A percentile compares a stretch with the other conserved stretches of the same genome.
These are phyloP conservation scores for Thalassaphorura encarpata DNA, from an alignment of 1,140 invertebrate species.

Conservation along the genomic window DNA sequence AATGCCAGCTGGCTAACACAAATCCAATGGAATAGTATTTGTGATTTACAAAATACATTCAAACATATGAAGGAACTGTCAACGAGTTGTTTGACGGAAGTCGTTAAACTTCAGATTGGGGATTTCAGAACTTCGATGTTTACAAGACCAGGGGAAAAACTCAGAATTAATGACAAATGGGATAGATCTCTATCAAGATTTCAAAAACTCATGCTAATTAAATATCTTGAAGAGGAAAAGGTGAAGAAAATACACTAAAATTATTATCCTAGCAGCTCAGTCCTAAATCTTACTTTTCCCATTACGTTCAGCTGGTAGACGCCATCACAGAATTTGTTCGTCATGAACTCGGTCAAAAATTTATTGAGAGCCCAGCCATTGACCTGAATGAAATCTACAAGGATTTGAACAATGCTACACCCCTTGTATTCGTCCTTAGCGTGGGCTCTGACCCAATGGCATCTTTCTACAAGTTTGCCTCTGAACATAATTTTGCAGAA, in stretches of 20 bases:
- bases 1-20: slow-evolving; percentile 14
- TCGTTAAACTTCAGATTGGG: slow-evolving; percentile 46
- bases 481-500: slow-evolving; percentile 62
- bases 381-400: slow-evolving; percentile 54
- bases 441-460: slow-evolving; percentile 83
- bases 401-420: slow-evolving; percentile 59
- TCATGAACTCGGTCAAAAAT: slow-evolving; percentile 59
- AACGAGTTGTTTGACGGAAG: slow-evolving; percentile 45
- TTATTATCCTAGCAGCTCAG: no score
- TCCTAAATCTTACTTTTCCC: slow-evolving; percentile 6
- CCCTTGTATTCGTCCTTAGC: slow-evolving; percentile 80
- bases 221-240: slow-evolving; percentile 69
- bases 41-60: slow-evolving; percentile 46
- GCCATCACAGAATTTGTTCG: slow-evolving; percentile 67
- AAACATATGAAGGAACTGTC: slow-evolving; percentile 43
- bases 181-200: slow-evolving; percentile 53
- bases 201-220: slow-evolving; percentile 70
- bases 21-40: slow-evolving; percentile 20
- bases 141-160: slow-evolving; percentile 35
- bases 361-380: slow-evolving; percentile 63
- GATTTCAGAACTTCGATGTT: slow-evolving; percentile 45
- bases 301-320: slow-evolving; percentile 53
- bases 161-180: slow-evolving; percentile 41
- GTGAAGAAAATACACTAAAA: no score
- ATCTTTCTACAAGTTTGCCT: slow-evolving; percentile 64